A percentile compares a stretch with the other conserved stretches of the same genome.
phyloP scores from a whole-genome alignment of 2,888 invertebrate species.

The Tenodera sinensis region DNA sequence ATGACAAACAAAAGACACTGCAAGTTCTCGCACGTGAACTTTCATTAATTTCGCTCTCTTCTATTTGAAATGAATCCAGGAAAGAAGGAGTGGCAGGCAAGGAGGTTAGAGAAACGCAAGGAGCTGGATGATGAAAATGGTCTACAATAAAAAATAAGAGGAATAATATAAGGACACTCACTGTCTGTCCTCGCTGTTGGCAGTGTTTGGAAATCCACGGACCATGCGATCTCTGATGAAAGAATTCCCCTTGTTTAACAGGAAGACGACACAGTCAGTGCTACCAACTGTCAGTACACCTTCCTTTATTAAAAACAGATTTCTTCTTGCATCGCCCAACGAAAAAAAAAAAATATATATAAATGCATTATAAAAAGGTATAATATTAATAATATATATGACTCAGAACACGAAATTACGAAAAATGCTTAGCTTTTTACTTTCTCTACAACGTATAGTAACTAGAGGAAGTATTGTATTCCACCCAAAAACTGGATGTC shows the following conservation, averaged over 20 bases:
- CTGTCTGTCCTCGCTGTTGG: too few species aligned
- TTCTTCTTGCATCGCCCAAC: not conserved
- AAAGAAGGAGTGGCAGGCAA: not conserved
- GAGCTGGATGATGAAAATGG: not conserved
- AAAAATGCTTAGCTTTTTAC: too few species aligned
- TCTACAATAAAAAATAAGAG: not conserved
- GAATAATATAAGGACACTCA: not conserved
- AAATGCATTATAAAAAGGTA: not conserved
- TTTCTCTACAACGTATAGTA: too few species aligned
- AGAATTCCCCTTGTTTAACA: not conserved
- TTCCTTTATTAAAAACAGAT: not conserved
- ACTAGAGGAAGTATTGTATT: too few species aligned
- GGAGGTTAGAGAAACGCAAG: not conserved
- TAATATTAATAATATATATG: too few species aligned
- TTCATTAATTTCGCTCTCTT: not conserved
- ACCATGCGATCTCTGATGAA: not conserved
- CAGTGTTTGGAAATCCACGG: not conserved
- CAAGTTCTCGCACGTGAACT: not conserved
- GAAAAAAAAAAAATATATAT: not conserved
- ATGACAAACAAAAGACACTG: not conserved
- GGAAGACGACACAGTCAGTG: not conserved
- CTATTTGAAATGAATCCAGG: not conserved
- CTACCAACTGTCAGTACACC: not conserved
- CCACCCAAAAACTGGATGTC: too few species aligned
- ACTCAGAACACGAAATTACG: too few species aligned